Conservation (phyloP, 2,113 vertebrate genomes). For the Brienomyrus brachyistius region DNA sequence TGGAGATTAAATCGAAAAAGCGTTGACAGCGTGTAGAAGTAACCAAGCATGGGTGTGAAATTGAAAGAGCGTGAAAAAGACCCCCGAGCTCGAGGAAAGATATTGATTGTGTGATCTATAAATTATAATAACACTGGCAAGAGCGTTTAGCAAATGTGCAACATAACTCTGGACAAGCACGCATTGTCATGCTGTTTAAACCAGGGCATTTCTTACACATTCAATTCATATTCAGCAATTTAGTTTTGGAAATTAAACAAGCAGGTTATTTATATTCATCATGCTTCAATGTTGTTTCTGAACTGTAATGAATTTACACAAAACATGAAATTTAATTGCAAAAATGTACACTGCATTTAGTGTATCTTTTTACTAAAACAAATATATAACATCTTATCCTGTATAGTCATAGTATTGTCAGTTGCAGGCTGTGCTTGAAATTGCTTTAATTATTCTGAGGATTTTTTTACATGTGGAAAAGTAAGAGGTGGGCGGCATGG, state of each 20-base stretch:
- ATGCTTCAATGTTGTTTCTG: not conserved
- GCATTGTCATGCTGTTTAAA: not conserved
- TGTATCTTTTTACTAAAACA: not conserved
- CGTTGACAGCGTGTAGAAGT: not conserved
- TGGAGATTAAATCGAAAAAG: constrained; percentile 12
- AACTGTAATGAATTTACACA: not conserved
- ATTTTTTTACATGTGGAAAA: not conserved
- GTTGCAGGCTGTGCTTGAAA: not conserved
- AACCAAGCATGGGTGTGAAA: constrained; percentile 10
- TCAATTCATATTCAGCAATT: not conserved
- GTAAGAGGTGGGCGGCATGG: too few relatives aligned
- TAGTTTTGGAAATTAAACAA: not conserved
- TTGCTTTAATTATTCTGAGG: not conserved
- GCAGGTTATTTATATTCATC: not conserved
- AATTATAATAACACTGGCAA: constrained; percentile 3
- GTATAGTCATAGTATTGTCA: not conserved
- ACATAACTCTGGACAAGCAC: not conserved
- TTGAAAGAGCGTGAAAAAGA: not conserved
- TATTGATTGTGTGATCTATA: not conserved
- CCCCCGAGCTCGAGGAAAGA: not conserved
- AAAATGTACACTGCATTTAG: not conserved
- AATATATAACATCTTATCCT: not conserved
- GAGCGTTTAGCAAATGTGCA: not conserved
- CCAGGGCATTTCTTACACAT: not conserved
- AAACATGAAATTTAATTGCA: not conserved